Base-by-base conservation (phyloP, 2,113 vertebrate genomes). In the Lepus timidus region DNA sequence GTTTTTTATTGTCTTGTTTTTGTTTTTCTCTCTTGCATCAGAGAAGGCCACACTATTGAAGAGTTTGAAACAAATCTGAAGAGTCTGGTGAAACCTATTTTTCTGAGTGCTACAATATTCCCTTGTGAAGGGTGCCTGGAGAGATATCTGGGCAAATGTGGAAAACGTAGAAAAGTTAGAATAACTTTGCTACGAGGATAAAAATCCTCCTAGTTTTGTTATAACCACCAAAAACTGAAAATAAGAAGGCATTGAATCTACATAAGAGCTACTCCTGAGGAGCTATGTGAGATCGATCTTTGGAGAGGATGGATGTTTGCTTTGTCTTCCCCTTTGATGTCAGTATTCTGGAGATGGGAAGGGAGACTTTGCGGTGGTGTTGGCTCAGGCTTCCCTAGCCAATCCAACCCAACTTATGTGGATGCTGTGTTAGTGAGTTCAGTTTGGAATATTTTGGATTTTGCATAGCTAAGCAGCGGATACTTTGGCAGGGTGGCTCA, bases 301-400 rank as follows among this genome's bases (percentile, higher is more conserved):
- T 79, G 39, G 36, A 71, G 39, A 68, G 9, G 3, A 29, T 13
- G 67, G 25, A n/a, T 23, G 19, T 3, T 10, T 33, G 1, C 6
- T 49, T 29, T 33, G 44, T 31, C 9, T 12, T 64, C 17, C 29
- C 4, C 4, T 25, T n/a, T 49, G 64, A 82, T 62, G 27, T 82
- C 74, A 39, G 7, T 31, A 61, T 64, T 70, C n/a, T 29, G 25
- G 44, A 1, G 20, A 11, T 11, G 6, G 4, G 1, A 9, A 25
- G 11, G 27, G 1, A 0, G 71, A 29, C 27, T 25, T 2, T 9
- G 6, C 14, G 55, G 10, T 22, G 22, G 58, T 31, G 17, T 52
- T 88, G 65, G 3, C n/a, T 91, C 36, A 58, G 1, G 19, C 17
- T 68, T 90, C 44, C 65, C 10, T 36, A 51, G 31, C 20, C 11